Evolutionary conservation across 2,113 vertebrate species (phyloP), one percentile per base, ranked within the genome.

Genomic region (Hydropotes inermis): DNA sequence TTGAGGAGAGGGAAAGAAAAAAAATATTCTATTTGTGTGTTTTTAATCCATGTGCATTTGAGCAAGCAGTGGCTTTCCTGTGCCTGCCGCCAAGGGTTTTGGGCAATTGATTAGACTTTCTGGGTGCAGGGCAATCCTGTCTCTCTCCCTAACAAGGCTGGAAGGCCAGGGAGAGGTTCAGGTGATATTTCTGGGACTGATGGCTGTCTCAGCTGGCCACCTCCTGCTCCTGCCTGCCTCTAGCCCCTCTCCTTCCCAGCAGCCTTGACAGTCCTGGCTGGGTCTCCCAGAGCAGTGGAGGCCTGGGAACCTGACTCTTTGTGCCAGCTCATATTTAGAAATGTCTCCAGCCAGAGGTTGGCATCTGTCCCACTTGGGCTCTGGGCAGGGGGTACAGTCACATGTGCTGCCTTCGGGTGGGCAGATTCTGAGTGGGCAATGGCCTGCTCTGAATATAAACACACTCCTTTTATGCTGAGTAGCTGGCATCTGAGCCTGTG

Each of bases 271-370:
- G 79, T 84, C 78, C 97, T 97, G 97, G 94, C 97, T 74, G 61
- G 91, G 81, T 97, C 67, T 97, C 83, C 16, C 21, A 76, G 93
- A 91, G 92, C 92, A 55, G 70, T 91, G 96, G 83, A 97, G 97
- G 96, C 87, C 97, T 98, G 97, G 97, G 98, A 98, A 97, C 94
- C 96, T 91, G 97, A 97, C 97, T 97, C 90, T 94, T 50, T 57
- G 92, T 97, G 94, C 95, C 92, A 94, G 61, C 94, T 98, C 97
- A 94, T 93, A 97, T 97, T 98, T 98, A 97, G 95, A 96, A 98
- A 97, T 55, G 50, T 97, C 97, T 97, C 94, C 70, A 87, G 95
- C 86, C 91, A 96, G 97, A 91, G 78, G 27, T 84, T 98, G 98
- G 98, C 93, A 0, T 87, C 30, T 36, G 39, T 95, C 98, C 96